phyloP scores from a whole-genome alignment of 2,888 invertebrate species.

The Uloborus plumipes region DNA sequence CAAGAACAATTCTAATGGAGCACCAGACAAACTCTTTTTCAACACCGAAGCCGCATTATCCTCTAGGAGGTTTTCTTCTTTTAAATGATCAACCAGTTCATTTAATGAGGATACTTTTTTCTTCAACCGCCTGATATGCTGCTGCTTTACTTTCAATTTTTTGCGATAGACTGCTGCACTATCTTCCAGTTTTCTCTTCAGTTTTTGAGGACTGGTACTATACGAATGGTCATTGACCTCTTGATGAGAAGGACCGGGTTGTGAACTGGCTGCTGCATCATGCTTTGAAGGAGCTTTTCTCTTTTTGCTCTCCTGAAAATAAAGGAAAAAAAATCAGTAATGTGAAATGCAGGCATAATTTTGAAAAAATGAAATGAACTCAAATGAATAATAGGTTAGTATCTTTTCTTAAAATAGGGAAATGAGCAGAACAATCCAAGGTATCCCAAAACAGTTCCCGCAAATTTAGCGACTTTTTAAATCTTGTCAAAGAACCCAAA shows the following conservation, averaged over 20 bases:
- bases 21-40: background rate
- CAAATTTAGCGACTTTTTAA: no score
- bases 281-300: background rate
- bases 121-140: background rate
- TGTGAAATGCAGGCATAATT: no score
- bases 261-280: background rate
- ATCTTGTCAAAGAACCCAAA: no score
- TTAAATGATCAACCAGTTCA: background rate
- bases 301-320: background rate
- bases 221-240: background rate
- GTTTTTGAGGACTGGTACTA: background rate
- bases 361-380: no score
- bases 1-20: background rate
- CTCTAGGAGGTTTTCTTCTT: background rate
- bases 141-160: background rate
- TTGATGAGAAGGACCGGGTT: background rate
- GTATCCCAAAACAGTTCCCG: no score
- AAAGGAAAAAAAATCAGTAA: background rate
- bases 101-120: background rate
- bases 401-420: no score
- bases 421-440: no score
- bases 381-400: no score
- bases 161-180: background rate
- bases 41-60: background rate
- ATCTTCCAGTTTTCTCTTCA: background rate